Evolutionary conservation across 2,797 vertebrate species (phyloP), one percentile per base, ranked within the genome.

Genomic region (Epinephelus awoara): DNA sequence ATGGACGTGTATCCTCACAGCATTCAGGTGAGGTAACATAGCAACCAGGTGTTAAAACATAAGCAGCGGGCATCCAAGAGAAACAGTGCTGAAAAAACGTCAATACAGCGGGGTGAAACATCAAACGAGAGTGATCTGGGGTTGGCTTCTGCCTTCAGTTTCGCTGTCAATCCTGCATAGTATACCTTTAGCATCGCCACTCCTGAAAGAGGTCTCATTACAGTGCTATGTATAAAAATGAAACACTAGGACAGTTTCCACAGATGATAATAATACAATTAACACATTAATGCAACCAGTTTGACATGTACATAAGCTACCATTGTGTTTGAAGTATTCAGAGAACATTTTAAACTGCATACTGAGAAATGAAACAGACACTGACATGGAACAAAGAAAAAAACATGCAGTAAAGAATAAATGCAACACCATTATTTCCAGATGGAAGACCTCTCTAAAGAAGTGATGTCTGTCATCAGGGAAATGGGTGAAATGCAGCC

Each of bases 371-470:
- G 51, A 72, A 71, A 79, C 59, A 85, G 51, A 89, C 54, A 75
- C 73, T 54, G 57, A 92, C 81, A 90, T 71, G 29, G 42, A 91
- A 83, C 49, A 87, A 91, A 90, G 84, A 83, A 91, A 90, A 89
- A 91, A 80, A 80, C 90, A 93, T 94, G 93, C 94, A 91, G 83
- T 89, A 94, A 94, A 89, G 56, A 88, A 89, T 65, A 80, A 95
- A 95, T 83, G 96, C 96, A 94, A 97, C 95, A 96, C 93, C 96
- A 96, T 94, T 96, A 93, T 96, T 95, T 95, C 97, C 96, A 96
- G 96, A 97, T 96, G 97, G 95, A 95, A 95, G 95, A 96, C 95
- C 95, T 97, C 94, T 97, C 9, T 42, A 95, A 96, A 97, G 96
- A 77, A 96, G 96, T 96, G 95, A 95, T 93, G 90, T 90, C 90